Base-by-base conservation (phyloP, 2,888 invertebrate genomes). In the Melanargia galathea region DNA sequence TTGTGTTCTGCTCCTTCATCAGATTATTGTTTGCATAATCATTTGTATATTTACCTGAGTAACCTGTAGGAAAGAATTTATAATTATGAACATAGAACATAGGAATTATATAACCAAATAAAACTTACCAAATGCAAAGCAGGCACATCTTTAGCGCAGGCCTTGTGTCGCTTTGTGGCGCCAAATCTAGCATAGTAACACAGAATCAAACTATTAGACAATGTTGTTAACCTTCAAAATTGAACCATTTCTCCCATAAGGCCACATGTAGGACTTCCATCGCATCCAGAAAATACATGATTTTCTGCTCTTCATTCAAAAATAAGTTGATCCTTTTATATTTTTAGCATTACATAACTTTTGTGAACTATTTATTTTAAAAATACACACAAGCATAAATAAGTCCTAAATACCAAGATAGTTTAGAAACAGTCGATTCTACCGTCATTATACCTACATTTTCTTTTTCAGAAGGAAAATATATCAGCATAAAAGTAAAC, bases 151-250 rank as follows among this genome's bases (percentile, higher is more conserved):
- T 74, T 69, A 75, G 73, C 77, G 78, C 73, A 70, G 76, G 73
- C 76, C 77, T 71, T 74, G 71, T 71, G 77, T 69, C 70, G 75
- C 71, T 70, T 71, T 71, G 70, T 69, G 71, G 81, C 77, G 75
- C 84, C 76, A 76, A 73, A 90, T 87, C 90, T 90, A 90, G 73
- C 86, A 79, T 84, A 75, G 86, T 82, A 86, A 87, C 87, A 78
- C 80, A 89, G 87, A 90, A 89, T 90, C 90, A 87, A 82, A 76
- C 82, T 76, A 85, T 90, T 90, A 90, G 87, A 87, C 70, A 64
- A 51, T 61, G 46, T 60, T 35, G 30, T 30, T 26, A 51, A n/a
- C 40, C 33, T 45, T 54, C 48, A 51, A 61, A 51, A 59, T 62
- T 54, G 48, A 63, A 60, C 63, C 43, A 52, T 43, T 56, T 55